Evolutionary conservation across 2,797 vertebrate genomes (phyloP).

Genomic region (Brachyalestes nurse): DNA sequence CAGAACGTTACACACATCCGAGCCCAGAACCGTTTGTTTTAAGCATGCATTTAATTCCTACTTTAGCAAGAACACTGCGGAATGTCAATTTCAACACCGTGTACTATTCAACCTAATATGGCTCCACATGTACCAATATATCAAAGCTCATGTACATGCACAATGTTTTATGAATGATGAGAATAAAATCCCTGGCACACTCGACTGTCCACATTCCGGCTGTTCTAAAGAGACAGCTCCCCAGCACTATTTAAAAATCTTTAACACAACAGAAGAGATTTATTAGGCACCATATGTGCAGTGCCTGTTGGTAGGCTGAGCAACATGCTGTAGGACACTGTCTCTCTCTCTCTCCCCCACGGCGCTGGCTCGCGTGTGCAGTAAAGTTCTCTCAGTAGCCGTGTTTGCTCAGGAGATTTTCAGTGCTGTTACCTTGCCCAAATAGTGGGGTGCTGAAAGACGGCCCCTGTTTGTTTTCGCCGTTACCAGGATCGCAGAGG

Average conservation of each 20-base stretch:
- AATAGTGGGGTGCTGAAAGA: constrained; percentile 45
- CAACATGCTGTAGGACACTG: constrained; percentile 43
- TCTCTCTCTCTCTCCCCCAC: constrained; percentile 35
- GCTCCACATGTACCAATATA: constrained; percentile 8
- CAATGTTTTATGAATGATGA: constrained; percentile 59
- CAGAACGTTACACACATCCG: no score
- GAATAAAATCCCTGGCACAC: constrained; percentile 62
- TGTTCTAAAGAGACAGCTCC: constrained; percentile 71
- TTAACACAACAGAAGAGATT: constrained; percentile 67
- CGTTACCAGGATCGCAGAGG: constrained; percentile 43
- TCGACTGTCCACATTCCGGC: constrained; percentile 64
- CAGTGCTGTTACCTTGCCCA: constrained; percentile 29
- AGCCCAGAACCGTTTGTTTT: not conserved
- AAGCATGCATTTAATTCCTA: no score
- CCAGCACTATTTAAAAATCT: constrained; percentile 68
- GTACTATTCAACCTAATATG: not conserved
- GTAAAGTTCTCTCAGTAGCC: constrained; percentile 37
- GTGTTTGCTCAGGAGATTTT: constrained; percentile 49
- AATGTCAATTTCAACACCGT: not conserved
- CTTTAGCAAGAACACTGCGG: not conserved
- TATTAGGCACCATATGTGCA: constrained; percentile 65
- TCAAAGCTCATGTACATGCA: constrained; percentile 57
- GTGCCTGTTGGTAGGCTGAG: constrained; percentile 47
- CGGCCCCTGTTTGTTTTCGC: constrained; percentile 45
- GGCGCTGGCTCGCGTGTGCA: constrained; percentile 11